A percentile compares a stretch with the other conserved stretches of the same genome.
These are phyloP conservation scores for Homarus americanus DNA, from an alignment of 1,140 invertebrate genomes.

Conservation along the genomic window DNA sequence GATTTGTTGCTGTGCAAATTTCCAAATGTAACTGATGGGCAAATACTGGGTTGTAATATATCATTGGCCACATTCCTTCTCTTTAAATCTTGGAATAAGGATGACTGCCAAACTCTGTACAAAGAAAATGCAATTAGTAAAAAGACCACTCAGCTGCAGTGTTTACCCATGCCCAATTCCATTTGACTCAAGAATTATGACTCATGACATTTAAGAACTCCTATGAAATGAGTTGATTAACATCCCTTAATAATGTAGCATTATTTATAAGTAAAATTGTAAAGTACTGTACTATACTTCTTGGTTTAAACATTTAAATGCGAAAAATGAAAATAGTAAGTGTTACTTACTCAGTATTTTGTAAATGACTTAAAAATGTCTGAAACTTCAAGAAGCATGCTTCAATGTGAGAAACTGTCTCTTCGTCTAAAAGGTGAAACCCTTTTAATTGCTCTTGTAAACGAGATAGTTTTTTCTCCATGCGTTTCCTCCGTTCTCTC, in stretches of 20 bases:
- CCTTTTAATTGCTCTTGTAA: not conserved
- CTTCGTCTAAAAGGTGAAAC: slow-evolving; percentile 16
- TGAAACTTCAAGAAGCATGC: slow-evolving; percentile 29
- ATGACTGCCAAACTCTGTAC: not conserved
- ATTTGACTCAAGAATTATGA: no score
- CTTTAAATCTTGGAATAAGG: not conserved
- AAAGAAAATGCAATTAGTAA: not conserved
- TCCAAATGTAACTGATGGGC: not conserved
- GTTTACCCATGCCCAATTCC: no score
- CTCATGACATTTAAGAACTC: no score
- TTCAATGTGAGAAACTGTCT: slow-evolving; percentile 27
- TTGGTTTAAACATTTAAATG: not conserved
- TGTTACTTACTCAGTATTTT: slow-evolving; percentile 12
- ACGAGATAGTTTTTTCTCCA: slow-evolving; percentile 13
- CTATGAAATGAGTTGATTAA: no score
- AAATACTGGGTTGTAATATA: not conserved
- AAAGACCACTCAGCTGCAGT: not conserved
- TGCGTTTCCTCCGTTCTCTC: not conserved
- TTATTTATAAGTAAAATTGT: no score
- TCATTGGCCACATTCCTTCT: not conserved
- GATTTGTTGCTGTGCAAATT: not conserved
- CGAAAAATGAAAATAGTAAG: not conserved
- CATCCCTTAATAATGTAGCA: no score
- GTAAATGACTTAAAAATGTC: not conserved
- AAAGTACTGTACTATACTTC: not conserved